Evolutionary conservation across 2,113 vertebrate genomes (phyloP).

Genomic region (Nannospalax galili): DNA sequence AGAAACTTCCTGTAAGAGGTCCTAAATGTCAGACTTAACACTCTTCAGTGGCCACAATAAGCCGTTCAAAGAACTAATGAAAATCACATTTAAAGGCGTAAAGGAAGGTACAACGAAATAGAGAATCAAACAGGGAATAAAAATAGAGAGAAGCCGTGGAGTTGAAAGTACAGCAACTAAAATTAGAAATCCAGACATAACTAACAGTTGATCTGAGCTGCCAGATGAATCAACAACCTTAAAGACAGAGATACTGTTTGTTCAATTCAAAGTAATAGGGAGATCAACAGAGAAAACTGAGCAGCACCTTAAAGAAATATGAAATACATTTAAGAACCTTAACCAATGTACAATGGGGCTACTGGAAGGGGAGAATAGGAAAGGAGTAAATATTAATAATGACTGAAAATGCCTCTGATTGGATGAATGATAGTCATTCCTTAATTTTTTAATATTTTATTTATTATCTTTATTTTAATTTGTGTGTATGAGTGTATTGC

Average conservation of each 20-base stretch:
- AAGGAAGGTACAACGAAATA: background rate
- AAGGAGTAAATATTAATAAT: background rate
- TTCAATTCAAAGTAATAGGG: background rate
- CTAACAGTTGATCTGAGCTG: background rate
- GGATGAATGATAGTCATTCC: background rate
- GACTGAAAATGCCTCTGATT: background rate
- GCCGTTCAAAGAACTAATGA: background rate
- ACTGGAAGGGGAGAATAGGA: background rate
- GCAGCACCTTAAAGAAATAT: background rate
- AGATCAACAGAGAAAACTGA: background rate
- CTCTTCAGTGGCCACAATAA: background rate
- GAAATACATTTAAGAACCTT: background rate
- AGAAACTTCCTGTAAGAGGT: background rate
- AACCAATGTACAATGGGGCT: background rate
- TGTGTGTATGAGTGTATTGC: too few relatives aligned
- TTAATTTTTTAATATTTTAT: too few relatives aligned
- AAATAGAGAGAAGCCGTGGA: background rate
- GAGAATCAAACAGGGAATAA: background rate
- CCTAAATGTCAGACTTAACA: background rate
- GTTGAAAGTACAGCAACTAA: conserved; percentile 7
- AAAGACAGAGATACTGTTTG: background rate
- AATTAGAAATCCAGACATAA: background rate
- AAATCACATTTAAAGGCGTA: background rate
- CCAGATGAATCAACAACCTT: background rate
- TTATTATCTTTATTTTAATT: too few relatives aligned